Evolutionary conservation across 1,140 invertebrate genomes (phyloP).

Genomic region (Dinoponera quadriceps): DNA sequence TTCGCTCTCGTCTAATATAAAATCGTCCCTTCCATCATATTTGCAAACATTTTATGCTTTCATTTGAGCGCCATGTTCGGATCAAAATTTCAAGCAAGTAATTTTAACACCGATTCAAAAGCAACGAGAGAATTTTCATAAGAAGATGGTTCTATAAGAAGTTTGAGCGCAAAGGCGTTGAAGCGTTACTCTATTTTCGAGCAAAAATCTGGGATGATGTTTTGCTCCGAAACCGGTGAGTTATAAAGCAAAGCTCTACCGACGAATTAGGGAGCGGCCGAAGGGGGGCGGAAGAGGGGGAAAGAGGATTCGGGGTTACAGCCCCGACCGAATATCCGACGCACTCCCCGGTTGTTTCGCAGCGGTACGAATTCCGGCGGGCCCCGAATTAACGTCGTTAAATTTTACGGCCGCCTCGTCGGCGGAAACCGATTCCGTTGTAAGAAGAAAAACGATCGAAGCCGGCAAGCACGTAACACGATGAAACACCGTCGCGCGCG

Average conservation of each 20-base stretch:
- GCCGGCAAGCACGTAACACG: slow-evolving; percentile 66
- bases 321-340: slow-evolving; percentile 6
- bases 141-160: no score
- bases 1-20: not conserved
- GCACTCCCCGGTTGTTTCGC: slow-evolving; percentile 5
- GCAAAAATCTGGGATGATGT: no score
- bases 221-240: no score
- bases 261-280: slow-evolving; percentile 10
- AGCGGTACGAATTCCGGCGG: slow-evolving; percentile 32
- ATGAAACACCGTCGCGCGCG: slow-evolving; percentile 55
- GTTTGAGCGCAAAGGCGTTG: no score
- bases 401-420: slow-evolving; percentile 72
- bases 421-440: slow-evolving; percentile 74
- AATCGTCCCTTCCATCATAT: not conserved
- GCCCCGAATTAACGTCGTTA: slow-evolving; percentile 72
- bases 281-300: no score
- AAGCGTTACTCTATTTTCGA: no score
- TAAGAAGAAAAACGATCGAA: slow-evolving; percentile 68
- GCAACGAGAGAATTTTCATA: no score
- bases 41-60: not conserved
- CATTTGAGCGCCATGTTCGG: no score
- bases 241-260: not conserved
- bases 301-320: no score
- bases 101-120: no score
- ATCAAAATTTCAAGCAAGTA: no score